These are phyloP conservation scores for Caretta caretta DNA, from an alignment of 2,113 vertebrate genomes.

Conservation along the genomic window DNA sequence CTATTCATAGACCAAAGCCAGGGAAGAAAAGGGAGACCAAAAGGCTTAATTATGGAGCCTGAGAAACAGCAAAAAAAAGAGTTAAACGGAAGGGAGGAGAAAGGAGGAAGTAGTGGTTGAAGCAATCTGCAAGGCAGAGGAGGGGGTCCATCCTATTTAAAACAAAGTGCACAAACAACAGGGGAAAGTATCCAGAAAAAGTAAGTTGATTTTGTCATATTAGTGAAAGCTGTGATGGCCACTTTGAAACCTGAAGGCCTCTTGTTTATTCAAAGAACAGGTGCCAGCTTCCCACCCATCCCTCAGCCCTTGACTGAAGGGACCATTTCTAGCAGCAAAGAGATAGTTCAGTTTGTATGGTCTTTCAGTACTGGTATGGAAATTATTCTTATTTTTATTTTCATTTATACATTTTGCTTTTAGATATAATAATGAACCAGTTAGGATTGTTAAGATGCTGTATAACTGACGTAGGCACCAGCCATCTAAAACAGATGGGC, in stretches of 20 bases:
- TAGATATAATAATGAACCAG: not conserved
- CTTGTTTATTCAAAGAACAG: not conserved
- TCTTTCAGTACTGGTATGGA: not conserved
- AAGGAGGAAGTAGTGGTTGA: slow-evolving; percentile 67
- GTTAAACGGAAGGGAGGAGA: slow-evolving; percentile 66
- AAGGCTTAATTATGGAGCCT: not conserved
- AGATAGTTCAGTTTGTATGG: not conserved
- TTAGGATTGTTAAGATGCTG: not conserved
- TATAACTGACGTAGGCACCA: not conserved
- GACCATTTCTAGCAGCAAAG: not conserved
- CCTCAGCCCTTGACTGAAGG: not conserved
- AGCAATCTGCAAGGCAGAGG: slow-evolving; percentile 24
- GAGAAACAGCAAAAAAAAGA: slow-evolving; percentile 6
- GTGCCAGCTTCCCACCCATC: not conserved
- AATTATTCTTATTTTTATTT: not conserved
- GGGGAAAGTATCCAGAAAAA: not conserved
- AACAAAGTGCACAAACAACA: not conserved
- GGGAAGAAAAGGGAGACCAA: not conserved
- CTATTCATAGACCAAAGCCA: not conserved
- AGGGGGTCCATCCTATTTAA: slow-evolving; percentile 19
- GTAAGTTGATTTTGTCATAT: not conserved
- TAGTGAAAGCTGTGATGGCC: not conserved
- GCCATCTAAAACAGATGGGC: not conserved
- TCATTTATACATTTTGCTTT: not conserved
- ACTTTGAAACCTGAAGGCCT: slow-evolving; percentile 10